Conservation (phyloP, 2,888 invertebrate species). For the Lasioglossum figueresi region DNA sequence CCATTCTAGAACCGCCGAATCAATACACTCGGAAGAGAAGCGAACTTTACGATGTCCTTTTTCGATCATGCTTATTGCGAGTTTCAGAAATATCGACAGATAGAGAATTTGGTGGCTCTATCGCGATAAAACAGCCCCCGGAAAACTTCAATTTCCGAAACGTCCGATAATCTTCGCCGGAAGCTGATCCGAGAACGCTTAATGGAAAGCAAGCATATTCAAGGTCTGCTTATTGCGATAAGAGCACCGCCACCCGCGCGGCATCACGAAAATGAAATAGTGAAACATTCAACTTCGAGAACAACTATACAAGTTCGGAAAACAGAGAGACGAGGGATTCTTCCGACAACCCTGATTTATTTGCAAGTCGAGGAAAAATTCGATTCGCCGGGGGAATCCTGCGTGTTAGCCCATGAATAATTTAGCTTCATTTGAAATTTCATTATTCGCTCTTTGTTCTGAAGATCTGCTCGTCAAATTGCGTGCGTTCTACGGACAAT, state of each 20-base stretch:
- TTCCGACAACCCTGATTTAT: background rate
- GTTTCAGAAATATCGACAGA: background rate
- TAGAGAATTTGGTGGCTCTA: slow-evolving; percentile 4
- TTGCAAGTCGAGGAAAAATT: background rate
- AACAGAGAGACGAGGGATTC: background rate
- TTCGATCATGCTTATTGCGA: slow-evolving; percentile 3
- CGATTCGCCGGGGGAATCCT: background rate
- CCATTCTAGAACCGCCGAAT: background rate
- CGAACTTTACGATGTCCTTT: background rate
- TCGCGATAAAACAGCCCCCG: slow-evolving; percentile 6
- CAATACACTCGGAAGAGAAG: background rate
- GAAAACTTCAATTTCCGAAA: slow-evolving; percentile 17
- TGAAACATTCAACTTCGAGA: background rate
- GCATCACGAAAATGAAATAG: background rate
- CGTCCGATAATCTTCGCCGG: slow-evolving; percentile 21
- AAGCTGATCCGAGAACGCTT: slow-evolving; percentile 12
- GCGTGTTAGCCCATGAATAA: background rate
- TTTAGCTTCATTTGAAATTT: background rate
- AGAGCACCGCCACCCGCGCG: background rate
- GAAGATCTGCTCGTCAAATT: background rate
- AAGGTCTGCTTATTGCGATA: slow-evolving; percentile 3
- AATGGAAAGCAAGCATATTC: background rate
- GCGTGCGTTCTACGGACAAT: background rate
- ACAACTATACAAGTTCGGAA: background rate
- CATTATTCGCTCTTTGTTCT: background rate